Conservation (phyloP, 2,888 invertebrate species). For the Priapulus caudatus region DNA sequence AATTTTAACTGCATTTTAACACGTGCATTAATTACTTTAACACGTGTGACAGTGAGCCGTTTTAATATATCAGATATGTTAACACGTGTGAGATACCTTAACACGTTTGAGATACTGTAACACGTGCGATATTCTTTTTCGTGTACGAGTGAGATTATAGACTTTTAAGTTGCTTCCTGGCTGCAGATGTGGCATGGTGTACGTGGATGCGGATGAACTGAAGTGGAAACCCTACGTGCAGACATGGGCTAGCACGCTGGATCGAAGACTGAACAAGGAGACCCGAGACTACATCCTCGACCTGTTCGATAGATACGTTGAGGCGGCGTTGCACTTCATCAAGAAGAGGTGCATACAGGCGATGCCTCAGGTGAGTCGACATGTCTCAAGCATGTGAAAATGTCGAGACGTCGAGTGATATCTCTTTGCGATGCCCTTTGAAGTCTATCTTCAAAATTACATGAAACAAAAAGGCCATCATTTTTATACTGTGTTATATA, state of each 20-base stretch:
- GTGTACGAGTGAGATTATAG: background rate
- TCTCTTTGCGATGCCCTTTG: no score
- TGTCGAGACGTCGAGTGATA: no score
- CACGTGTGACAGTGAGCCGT: no score
- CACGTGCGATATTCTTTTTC: no score
- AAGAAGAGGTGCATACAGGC: slow-evolving; percentile 55
- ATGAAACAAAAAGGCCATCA: background rate
- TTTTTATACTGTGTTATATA: background rate
- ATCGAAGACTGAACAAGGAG: slow-evolving; percentile 42
- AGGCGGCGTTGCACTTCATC: slow-evolving; percentile 53
- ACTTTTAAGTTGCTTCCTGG: background rate
- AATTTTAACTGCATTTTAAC: no score
- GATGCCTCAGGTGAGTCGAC: slow-evolving; percentile 54
- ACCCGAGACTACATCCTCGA: slow-evolving; percentile 52
- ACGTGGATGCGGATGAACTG: slow-evolving; percentile 69
- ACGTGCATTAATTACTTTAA: no score
- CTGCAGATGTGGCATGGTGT: slow-evolving; percentile 63
- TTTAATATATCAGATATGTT: no score
- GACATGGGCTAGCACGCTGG: slow-evolving; percentile 55
- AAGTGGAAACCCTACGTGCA: slow-evolving; percentile 66
- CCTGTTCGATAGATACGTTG: slow-evolving; percentile 54
- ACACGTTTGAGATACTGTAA: no score
- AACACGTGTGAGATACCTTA: no score
- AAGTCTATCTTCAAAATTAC: no score
- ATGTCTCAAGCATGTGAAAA: slow-evolving; percentile 10